Evolutionary conservation across 1,140 invertebrate genomes (phyloP).

Genomic region (Brachionus manjavacas): DNA sequence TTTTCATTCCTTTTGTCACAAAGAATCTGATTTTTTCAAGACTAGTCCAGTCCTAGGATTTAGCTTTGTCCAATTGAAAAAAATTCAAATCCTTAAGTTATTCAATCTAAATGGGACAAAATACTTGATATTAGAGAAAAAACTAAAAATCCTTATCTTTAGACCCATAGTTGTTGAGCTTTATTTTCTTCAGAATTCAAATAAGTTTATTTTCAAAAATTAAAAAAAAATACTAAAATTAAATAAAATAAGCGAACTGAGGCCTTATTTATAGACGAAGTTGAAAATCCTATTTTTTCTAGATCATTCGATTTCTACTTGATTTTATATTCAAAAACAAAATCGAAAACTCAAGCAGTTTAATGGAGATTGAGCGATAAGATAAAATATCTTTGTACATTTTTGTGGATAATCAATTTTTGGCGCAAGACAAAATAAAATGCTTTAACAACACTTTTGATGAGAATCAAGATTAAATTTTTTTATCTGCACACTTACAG

Average conservation of each 20-base stretch:
- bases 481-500: slow-evolving; percentile 27
- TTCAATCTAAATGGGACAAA: no score
- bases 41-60: neutral
- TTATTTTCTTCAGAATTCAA: neutral
- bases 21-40: neutral
- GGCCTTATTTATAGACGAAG: neutral
- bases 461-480: slow-evolving; percentile 6
- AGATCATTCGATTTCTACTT: neutral
- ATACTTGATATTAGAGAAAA: neutral
- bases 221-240: neutral
- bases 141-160: neutral
- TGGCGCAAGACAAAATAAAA: neutral
- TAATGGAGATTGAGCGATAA: neutral
- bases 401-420: slow-evolving; percentile 8
- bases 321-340: neutral
- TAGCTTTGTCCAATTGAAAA: neutral
- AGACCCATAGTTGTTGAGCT: neutral
- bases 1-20: slow-evolving; percentile 36
- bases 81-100: neutral
- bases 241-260: neutral
- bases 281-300: neutral
- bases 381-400: neutral
- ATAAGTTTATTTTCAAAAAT: neutral
- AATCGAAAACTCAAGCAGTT: neutral
- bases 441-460: slow-evolving; percentile 3